Evolutionary conservation across 1,140 invertebrate genomes (phyloP), one percentile per base, ranked within the genome.

Genomic region (Ctenoplectra terminalis): DNA sequence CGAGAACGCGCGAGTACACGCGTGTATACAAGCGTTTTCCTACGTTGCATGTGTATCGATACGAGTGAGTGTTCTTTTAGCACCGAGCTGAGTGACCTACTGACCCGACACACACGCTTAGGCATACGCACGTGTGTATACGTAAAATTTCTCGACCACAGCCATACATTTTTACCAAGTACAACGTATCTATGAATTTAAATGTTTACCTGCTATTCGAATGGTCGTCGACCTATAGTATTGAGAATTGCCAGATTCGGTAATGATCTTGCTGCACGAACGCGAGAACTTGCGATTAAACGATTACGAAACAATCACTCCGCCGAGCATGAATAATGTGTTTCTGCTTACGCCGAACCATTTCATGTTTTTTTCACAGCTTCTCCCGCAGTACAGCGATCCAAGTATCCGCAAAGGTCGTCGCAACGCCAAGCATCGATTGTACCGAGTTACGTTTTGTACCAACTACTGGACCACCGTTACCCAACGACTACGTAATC

Each of bases 81-180:
- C 72, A 76, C 52, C 76, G 81, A 86, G 84, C 72, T 83, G 81
- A 66, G 61, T 88, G 87, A 88, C 87, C 87, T 56, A 88, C 87
- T 88, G 86, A 88, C 87, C 87, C 84, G 81, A 29, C 87, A 29
- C 80, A 60, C 63, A 75, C 69, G 60, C 67, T 60, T 54, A 85
- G 79, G 72, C 56, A 78, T 73, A 69, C 54, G 61, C 26, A 54
- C 61, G 61, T 7, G 72, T 67, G 46, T 37, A n/a, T n/a, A 31
- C 69, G 60, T 60, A 58, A 71, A 78, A 69, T 76, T 76, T 76
- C 74, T 76, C 74, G 63, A 11, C 63, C 26, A 56, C 26, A 31
- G 37, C 37, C 29, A 67, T 67, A 76, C 37, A 37, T 56, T 54
- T 67, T 76, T 67, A 43, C 31, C n/a, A 43, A 43, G 26, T 34